phyloP scores from a whole-genome alignment of 2,113 vertebrate genomes.

The Petrocephalus microphthalmus region DNA sequence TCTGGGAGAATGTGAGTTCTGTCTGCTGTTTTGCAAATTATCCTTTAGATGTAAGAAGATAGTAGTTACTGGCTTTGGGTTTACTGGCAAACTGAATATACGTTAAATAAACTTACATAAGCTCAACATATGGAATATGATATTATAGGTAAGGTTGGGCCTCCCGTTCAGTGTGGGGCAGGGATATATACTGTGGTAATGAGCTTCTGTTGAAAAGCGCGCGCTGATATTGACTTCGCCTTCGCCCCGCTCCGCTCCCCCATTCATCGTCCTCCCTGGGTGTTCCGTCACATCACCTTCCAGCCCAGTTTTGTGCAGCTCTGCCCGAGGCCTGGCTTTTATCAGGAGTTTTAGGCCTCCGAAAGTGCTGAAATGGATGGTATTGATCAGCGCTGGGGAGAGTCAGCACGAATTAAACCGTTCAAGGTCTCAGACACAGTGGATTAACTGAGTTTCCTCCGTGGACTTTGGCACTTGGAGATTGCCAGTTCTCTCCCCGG shows the following conservation, averaged over 20 bases:
- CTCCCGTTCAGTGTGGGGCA: not conserved
- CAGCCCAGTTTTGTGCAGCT: not conserved
- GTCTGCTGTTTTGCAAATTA: not conserved
- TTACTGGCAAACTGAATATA: not conserved
- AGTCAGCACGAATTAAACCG: conserved; percentile 58
- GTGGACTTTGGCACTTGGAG: conserved; percentile 40
- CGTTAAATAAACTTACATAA: not conserved
- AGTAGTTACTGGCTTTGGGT: not conserved
- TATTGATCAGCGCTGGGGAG: conserved; percentile 50
- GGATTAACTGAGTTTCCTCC: conserved; percentile 57
- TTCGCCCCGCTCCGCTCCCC: not conserved
- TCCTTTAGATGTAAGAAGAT: not conserved
- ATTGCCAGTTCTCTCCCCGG: conserved; percentile 21
- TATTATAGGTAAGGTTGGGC: not conserved
- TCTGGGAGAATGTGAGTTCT: not conserved
- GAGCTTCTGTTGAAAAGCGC: not conserved
- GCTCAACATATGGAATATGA: not conserved
- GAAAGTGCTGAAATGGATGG: conserved; percentile 50
- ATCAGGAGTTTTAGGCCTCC: conserved; percentile 7
- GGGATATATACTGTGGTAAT: not conserved
- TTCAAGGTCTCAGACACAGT: conserved; percentile 55
- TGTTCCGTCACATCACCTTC: conserved; percentile 15
- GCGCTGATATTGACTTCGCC: not conserved
- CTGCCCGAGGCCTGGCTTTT: not conserved
- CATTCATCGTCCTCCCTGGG: not conserved